A percentile compares a stretch with the other conserved stretches of the same genome.
Conservation (phyloP, 1,140 invertebrate species). For the Drosophila pseudoananassae region DNA sequence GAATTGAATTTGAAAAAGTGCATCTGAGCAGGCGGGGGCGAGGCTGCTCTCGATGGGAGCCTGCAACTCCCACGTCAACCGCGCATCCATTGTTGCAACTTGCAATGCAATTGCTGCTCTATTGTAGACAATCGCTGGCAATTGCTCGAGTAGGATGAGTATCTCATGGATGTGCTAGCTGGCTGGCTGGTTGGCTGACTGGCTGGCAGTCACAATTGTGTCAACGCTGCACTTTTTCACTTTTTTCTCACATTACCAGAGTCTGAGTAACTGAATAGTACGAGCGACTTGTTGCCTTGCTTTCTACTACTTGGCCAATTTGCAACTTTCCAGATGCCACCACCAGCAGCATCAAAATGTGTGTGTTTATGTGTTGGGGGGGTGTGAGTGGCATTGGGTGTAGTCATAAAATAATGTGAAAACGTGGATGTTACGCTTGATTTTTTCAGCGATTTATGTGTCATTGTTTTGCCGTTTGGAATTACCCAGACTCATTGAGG, state of each 20-base stretch:
- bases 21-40: background rate
- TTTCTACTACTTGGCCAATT: slow-evolving; percentile 59
- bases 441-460: slow-evolving; percentile 65
- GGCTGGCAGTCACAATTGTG: slow-evolving; percentile 56
- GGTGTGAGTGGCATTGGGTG: slow-evolving; percentile 4
- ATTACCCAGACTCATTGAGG: slow-evolving; percentile 61
- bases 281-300: slow-evolving; percentile 63
- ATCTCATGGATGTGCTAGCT: slow-evolving; percentile 32
- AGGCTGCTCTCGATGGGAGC: background rate
- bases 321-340: slow-evolving; percentile 56
- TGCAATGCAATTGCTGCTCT: slow-evolving; percentile 13
- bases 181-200: background rate
- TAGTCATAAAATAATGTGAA: slow-evolving; percentile 29
- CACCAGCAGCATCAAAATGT: background rate
- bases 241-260: slow-evolving; percentile 68
- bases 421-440: slow-evolving; percentile 62
- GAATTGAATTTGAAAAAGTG: slow-evolving; percentile 28
- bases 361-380: background rate
- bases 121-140: slow-evolving; percentile 25
- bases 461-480: slow-evolving; percentile 72
- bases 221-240: slow-evolving; percentile 59
- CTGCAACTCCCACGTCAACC: slow-evolving; percentile 20
- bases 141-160: slow-evolving; percentile 29
- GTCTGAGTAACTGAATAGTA: slow-evolving; percentile 43
- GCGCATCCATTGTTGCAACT: slow-evolving; percentile 23